A percentile compares a stretch with the other conserved stretches of the same genome.
Conservation (phyloP, 35 echinoderm and acorn worm species). For the Diadema setosum region DNA sequence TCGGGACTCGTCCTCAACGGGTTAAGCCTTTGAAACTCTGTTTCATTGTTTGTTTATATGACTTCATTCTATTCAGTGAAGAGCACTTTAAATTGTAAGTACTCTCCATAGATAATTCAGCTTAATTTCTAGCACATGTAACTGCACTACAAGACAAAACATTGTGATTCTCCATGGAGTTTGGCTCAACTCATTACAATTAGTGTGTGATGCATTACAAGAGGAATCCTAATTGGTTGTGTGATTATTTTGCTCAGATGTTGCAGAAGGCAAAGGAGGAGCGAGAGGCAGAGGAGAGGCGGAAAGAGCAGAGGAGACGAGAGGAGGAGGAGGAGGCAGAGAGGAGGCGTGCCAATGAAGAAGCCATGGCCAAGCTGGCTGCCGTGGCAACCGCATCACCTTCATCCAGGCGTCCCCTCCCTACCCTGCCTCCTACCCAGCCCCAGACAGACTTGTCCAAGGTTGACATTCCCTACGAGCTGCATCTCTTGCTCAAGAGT, state of each 20-base stretch:
- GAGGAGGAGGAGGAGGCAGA: constrained; percentile 9
- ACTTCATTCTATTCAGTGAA: too few relatives aligned
- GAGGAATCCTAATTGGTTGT: too few relatives aligned
- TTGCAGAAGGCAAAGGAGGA: not conserved
- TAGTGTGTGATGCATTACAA: too few relatives aligned
- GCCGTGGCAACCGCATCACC: not conserved
- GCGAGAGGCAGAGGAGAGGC: not conserved
- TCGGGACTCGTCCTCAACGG: too few relatives aligned
- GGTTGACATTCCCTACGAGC: constrained; percentile 63
- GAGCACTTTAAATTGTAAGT: too few relatives aligned
- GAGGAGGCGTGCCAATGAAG: not conserved
- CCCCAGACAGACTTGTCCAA: not conserved
- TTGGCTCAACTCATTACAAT: too few relatives aligned
- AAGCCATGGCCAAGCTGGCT: not conserved
- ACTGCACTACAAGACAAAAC: too few relatives aligned
- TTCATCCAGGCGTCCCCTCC: not conserved
- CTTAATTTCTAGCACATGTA: too few relatives aligned
- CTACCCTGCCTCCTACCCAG: not conserved
- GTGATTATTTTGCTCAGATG: not conserved
- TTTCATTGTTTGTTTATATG: too few relatives aligned
- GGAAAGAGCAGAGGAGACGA: not conserved
- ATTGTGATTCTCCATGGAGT: too few relatives aligned
- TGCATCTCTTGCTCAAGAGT: constrained; percentile 12
- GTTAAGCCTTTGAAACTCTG: too few relatives aligned
- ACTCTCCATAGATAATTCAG: too few relatives aligned